Evolutionary conservation across 1,140 invertebrate species (phyloP), one percentile per base, ranked within the genome.

Genomic region (Tetranychus cinnabarinus): DNA sequence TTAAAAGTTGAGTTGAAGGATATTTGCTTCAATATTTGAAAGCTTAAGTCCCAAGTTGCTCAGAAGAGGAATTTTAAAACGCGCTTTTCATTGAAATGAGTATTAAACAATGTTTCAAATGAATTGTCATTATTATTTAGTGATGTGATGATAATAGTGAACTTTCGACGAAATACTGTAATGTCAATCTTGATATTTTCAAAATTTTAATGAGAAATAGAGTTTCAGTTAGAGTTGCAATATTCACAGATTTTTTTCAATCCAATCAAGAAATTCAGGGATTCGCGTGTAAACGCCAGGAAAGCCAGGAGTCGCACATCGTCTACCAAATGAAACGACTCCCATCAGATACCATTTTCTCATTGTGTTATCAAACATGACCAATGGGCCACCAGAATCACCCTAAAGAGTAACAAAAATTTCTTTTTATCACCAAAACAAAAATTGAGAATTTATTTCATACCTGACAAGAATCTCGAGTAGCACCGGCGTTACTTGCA

Each of bases 381-480:
- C 64, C 1, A 68, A 50, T 31, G 67, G 67, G 33, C 67, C 67
- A 15, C 67, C 67, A 46, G 62, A 62, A 46, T 66, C 67, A 48
- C 67, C 67, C 64, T 66, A 55, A 46, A 33, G 34, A 56, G 23
- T 23, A 23, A 23, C 23, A 23, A 23, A 23, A 23, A 23, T 23
- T 23, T 23, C 23, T 23, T 23, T 23, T 23, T 23, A 23, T 23
- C 23, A 23, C 0, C 23, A 23, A 23, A 23, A 23, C 23, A 23
- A 23, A 23, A 23, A 23, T 23, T 23, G 23, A 34, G 36, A 56
- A 15, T 56, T 34, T 23, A 56, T 62, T 59, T 46, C 47, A 50
- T 58, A 59, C 57, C 78, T 91, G 87, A 73, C 88, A 93, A 3
- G 88, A 89, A 69, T 93, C 88, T 55, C 56, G 59, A 8, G 47